phyloP scores from a whole-genome alignment of 30 jellyfish, hydroid and myxozoan genomes.

The Turritopsis dohrnii region DNA sequence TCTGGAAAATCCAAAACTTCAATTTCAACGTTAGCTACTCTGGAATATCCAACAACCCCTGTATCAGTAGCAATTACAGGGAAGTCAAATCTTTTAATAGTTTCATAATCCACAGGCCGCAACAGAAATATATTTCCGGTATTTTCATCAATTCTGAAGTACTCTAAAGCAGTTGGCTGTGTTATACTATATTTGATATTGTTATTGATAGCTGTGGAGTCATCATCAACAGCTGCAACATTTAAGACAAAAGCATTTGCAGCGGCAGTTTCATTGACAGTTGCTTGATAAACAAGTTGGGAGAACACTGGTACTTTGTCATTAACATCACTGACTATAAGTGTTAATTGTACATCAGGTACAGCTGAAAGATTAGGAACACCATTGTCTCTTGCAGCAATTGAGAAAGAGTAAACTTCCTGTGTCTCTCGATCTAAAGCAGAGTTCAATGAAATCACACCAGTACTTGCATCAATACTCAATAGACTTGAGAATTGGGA shows the following conservation, averaged over 20 bases:
- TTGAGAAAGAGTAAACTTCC: constrained; percentile 14
- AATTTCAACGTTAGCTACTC: constrained; percentile 56
- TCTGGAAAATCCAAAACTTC: constrained; percentile 53
- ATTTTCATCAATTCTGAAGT: constrained; percentile 45
- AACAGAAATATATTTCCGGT: constrained; percentile 51
- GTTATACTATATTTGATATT: constrained; percentile 43
- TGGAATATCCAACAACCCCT: constrained; percentile 52
- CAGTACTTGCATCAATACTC: constrained; percentile 29
- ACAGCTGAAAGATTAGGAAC: not conserved
- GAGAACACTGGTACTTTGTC: constrained; percentile 75
- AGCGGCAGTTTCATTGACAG: constrained; percentile 47
- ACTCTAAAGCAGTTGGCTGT: constrained; percentile 45
- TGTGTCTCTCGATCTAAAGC: not conserved
- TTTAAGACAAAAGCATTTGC: constrained; percentile 37
- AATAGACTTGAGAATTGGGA: constrained; percentile 5
- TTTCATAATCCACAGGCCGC: constrained; percentile 56
- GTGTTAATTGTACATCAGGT: constrained; percentile 40
- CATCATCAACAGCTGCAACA: constrained; percentile 68
- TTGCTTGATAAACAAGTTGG: constrained; percentile 39
- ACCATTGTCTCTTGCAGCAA: constrained; percentile 42
- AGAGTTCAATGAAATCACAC: constrained; percentile 12
- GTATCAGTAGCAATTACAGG: constrained; percentile 74
- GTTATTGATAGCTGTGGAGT: constrained; percentile 53
- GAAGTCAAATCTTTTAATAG: constrained; percentile 39
- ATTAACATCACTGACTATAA: constrained; percentile 53